Evolutionary conservation across 2,888 invertebrate genomes (phyloP).

Genomic region (Cyclophora albipunctata): DNA sequence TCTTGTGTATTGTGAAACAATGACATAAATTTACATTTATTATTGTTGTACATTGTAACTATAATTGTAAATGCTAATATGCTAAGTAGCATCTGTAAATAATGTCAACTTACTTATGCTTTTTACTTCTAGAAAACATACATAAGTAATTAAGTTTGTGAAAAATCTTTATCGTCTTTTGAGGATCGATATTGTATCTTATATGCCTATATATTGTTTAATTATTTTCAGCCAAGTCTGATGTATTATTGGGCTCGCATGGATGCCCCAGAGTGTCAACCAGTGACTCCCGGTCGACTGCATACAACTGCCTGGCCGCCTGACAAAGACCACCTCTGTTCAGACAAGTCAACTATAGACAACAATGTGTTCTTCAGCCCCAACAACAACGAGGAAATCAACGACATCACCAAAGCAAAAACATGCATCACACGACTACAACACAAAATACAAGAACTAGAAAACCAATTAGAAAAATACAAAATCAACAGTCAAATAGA

Average conservation of each 20-base stretch:
- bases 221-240: slow-evolving; percentile 82
- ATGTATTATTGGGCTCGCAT: slow-evolving; percentile 95
- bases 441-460: slow-evolving; percentile 51
- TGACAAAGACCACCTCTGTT: slow-evolving; percentile 40
- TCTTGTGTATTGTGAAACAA: too few species aligned
- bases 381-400: slow-evolving; percentile 59
- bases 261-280: slow-evolving; percentile 79
- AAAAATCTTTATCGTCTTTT: too few species aligned
- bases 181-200: too few species aligned
- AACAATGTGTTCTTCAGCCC: slow-evolving; percentile 40
- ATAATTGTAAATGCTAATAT: too few species aligned
- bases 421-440: slow-evolving; percentile 50
- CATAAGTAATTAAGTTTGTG: too few species aligned
- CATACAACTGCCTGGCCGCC: slow-evolving; percentile 85
- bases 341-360: slow-evolving; percentile 35
- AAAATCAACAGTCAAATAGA: slow-evolving; percentile 54
- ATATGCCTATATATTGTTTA: not conserved
- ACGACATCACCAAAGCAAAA: slow-evolving; percentile 57
- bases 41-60: too few species aligned
- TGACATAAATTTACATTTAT: too few species aligned
- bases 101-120: too few species aligned
- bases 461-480: slow-evolving; percentile 56
- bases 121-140: too few species aligned
- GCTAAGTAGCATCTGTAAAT: too few species aligned
- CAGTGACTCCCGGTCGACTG: slow-evolving; percentile 83